Base-by-base conservation (phyloP, 2,113 vertebrate genomes). In the Tiliqua scincoides region DNA sequence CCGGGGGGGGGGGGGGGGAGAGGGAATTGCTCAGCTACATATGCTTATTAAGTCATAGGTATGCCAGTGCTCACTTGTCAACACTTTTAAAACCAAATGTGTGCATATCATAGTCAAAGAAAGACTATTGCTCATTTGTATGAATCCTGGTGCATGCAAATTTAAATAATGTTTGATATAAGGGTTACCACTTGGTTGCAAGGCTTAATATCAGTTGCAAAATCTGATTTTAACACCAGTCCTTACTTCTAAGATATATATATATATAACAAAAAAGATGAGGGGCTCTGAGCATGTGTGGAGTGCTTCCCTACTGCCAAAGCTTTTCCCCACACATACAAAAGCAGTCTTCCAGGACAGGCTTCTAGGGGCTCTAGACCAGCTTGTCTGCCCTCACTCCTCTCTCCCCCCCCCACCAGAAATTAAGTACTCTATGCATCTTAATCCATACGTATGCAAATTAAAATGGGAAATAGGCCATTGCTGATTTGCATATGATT, bases 381-480 rank as follows among this genome's bases (percentile, higher is more conserved):
- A 52, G 35, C 4, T 72, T 71, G 10, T 57, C 3, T 48, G 75
- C 12, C 30, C 23, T 61, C 3, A 6, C n/a, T 70, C 63, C 54
- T 79, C 11, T 71, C 70, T 71, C 37, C 20, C 35, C 10, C 11
- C 61, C 70, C 35, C 35, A 8, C 35, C 10, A 43, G 27, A 71
- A 71, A 70, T 77, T 85, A 77, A 85, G 25, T 25, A 68, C 17
- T 52, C 21, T 68, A 7, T 77, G 48, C 23, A 70, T 62, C 65
- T 70, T 78, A 71, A 85, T 85, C 67, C 54, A 72, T 79, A 72
- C 14, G 30, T 62, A 62, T 74, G 82, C 70, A 74, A 73, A 73
- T 79, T 62, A 79, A 79, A 79, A 71, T 63, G 54, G 59, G 21
- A 79, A 79, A 25, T 79, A 86, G 68, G 68, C 40, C 84, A 73